Evolutionary conservation across 2,113 vertebrate species (phyloP).

Genomic region (Amazona vittata): DNA sequence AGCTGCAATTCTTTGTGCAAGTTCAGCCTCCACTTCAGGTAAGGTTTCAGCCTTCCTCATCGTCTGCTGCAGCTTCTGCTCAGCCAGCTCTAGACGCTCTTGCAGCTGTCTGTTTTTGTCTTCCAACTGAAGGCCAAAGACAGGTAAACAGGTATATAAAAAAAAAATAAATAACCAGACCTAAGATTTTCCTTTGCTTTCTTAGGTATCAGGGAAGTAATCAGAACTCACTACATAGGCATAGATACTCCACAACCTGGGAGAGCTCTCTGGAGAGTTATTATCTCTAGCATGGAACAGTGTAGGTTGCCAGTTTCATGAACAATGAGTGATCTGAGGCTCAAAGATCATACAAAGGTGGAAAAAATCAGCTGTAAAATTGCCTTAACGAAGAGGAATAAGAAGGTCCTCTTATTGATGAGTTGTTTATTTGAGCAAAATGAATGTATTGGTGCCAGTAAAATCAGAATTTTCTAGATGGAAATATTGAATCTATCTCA

Average conservation of each 20-base stretch:
- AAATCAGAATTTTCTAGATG: background rate
- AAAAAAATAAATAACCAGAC: background rate
- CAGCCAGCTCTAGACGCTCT: slow-evolving; percentile 93
- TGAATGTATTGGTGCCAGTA: background rate
- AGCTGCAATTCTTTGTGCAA: slow-evolving; percentile 97
- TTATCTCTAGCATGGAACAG: background rate
- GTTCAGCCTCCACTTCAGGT: slow-evolving; percentile 97
- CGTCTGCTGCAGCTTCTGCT: slow-evolving; percentile 98
- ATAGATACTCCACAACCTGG: background rate
- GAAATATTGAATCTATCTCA: background rate
- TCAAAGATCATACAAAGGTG: background rate
- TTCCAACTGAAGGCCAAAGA: slow-evolving; percentile 85
- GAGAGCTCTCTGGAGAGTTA: background rate
- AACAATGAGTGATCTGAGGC: background rate
- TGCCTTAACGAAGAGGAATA: background rate
- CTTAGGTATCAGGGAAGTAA: background rate
- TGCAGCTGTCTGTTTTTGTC: slow-evolving; percentile 98
- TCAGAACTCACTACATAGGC: background rate
- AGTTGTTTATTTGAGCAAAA: background rate
- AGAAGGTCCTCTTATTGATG: background rate
- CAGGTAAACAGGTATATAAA: background rate
- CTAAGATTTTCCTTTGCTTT: background rate
- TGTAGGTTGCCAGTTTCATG: background rate
- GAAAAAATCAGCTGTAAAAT: background rate
- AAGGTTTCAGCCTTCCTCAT: slow-evolving; percentile 98